These are phyloP conservation scores for Catostylus mosaicus DNA, from an alignment of 30 jellyfish, hydroid and myxozoan genomes.

Conservation along the genomic window DNA sequence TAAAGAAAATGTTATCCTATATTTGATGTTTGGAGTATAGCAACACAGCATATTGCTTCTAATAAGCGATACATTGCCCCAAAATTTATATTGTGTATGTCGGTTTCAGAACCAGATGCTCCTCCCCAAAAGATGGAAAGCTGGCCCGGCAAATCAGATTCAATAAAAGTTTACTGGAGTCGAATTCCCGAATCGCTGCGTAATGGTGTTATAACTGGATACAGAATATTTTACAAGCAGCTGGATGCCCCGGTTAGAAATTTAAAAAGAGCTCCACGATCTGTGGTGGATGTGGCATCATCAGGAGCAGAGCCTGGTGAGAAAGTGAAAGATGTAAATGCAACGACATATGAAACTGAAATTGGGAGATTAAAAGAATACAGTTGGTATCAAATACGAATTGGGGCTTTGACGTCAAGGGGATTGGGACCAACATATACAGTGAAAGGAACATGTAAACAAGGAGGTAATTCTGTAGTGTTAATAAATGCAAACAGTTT, in stretches of 20 bases:
- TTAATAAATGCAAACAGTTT: too few species aligned
- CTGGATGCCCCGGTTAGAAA: constrained; percentile 40
- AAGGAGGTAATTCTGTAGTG: constrained; percentile 55
- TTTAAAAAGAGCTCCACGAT: constrained; percentile 38
- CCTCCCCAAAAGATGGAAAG: constrained; percentile 55
- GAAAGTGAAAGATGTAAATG: constrained; percentile 39
- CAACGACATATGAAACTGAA: constrained; percentile 31
- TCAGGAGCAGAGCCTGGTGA: constrained; percentile 68
- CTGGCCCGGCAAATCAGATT: constrained; percentile 52
- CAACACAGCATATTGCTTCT: too few species aligned
- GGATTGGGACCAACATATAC: constrained; percentile 56
- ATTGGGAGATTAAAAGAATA: constrained; percentile 11
- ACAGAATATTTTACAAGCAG: constrained; percentile 59
- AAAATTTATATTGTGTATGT: too few species aligned
- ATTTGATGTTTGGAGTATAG: too few species aligned
- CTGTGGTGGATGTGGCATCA: constrained; percentile 21
- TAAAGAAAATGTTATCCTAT: too few species aligned
- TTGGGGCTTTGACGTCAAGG: constrained; percentile 60
- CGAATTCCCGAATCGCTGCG: constrained; percentile 61
- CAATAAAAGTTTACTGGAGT: constrained; percentile 52
- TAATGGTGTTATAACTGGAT: constrained; percentile 53
- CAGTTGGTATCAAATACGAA: constrained; percentile 66
- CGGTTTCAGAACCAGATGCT: constrained; percentile 71
- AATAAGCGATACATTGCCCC: too few species aligned
- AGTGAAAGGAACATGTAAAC: constrained; percentile 49